A percentile compares a stretch with the other conserved stretches of the same genome.
Conservation (phyloP, 1,140 invertebrate species). For the Hyles vespertilio region DNA sequence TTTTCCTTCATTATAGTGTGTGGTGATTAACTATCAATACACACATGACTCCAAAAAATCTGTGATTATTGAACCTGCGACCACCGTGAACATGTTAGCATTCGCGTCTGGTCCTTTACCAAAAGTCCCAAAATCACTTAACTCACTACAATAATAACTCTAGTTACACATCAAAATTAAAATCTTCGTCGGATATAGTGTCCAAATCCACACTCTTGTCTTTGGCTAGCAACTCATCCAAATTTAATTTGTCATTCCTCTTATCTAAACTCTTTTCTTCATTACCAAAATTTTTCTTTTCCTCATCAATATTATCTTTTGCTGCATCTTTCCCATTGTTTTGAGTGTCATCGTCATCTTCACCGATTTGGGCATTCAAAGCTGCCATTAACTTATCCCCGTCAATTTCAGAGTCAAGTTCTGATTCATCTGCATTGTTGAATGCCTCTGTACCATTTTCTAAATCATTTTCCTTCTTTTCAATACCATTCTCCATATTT, state of each 20-base stretch:
- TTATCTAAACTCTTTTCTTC: background rate
- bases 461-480: conserved; percentile 8
- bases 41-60: no score
- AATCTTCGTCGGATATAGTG: conserved; percentile 33
- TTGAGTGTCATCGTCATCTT: no score
- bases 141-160: no score
- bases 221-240: conserved; percentile 18
- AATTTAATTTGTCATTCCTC: background rate
- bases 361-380: conserved; percentile 23
- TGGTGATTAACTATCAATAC: no score
- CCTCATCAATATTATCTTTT: no score
- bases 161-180: conserved; percentile 25
- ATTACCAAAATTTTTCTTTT: background rate
- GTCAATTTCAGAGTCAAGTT: conserved; percentile 2
- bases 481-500: conserved; percentile 3
- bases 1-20: no score
- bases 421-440: background rate
- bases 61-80: no score
- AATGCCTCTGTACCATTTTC: conserved; percentile 1
- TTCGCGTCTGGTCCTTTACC: no score
- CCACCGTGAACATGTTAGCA: no score
- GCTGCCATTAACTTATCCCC: conserved; percentile 23
- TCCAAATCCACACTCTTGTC: conserved; percentile 25
- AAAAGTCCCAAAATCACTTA: no score
- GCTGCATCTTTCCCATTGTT: no score